phyloP scores from a whole-genome alignment of 2,888 invertebrate species.

The Orchestes rusci region DNA sequence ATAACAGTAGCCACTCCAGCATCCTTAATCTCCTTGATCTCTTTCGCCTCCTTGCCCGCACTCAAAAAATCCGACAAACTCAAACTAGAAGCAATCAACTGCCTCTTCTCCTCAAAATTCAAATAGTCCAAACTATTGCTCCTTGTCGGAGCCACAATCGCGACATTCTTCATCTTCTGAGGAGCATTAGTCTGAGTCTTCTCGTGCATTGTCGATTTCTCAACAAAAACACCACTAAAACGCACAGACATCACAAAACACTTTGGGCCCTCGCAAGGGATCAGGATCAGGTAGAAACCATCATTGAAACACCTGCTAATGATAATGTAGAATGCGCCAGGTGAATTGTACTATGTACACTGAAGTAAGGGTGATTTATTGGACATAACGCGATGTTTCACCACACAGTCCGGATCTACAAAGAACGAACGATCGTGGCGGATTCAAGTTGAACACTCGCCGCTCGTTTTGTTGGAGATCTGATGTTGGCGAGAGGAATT shows the following conservation, averaged over 20 bases:
- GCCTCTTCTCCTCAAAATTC: conserved; percentile 86
- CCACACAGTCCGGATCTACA: too few species aligned
- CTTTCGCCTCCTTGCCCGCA: conserved; percentile 36
- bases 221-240: conserved; percentile 35
- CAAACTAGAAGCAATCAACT: conserved; percentile 80
- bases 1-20: conserved; percentile 37
- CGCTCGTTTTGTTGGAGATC: too few species aligned
- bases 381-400: too few species aligned
- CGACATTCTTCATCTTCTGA: conserved; percentile 48
- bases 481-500: too few species aligned
- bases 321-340: background rate
- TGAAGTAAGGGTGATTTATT: too few species aligned
- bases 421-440: too few species aligned
- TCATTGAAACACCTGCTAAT: background rate
- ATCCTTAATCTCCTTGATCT: conserved; percentile 37
- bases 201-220: conserved; percentile 32
- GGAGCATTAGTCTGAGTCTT: conserved; percentile 25
- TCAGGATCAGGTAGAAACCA: conserved; percentile 11
- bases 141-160: conserved; percentile 63
- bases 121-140: conserved; percentile 83
- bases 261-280: conserved; percentile 4
- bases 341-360: too few species aligned
- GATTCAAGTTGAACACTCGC: too few species aligned
- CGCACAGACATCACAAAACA: conserved; percentile 34
- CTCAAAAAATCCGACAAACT: conserved; percentile 71